phyloP scores from a whole-genome alignment of 1,140 invertebrate species.

The Anoplophora glabripennis region DNA sequence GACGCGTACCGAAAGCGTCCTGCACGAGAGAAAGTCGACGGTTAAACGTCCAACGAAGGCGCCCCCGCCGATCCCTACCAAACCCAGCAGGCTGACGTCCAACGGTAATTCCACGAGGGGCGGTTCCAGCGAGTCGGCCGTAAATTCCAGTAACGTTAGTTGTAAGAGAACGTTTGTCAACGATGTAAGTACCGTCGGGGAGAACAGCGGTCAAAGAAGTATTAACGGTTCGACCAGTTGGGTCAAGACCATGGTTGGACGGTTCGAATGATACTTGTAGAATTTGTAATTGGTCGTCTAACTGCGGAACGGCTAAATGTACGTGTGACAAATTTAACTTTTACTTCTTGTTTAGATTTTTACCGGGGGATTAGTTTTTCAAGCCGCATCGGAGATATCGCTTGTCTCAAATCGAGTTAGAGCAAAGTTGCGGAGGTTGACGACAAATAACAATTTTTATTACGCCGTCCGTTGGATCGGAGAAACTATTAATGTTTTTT shows the following conservation, averaged over 20 bases:
- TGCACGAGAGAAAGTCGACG: slow-evolving; percentile 9
- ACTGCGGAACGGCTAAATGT: too few relatives aligned
- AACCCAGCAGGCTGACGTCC: slow-evolving; percentile 35
- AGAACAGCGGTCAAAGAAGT: slow-evolving; percentile 8
- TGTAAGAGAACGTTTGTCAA: slow-evolving; percentile 11
- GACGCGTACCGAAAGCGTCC: not conserved
- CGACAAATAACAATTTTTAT: too few relatives aligned
- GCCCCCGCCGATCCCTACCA: slow-evolving; percentile 45
- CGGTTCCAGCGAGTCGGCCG: not conserved
- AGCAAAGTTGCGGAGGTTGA: too few relatives aligned
- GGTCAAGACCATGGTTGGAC: slow-evolving; percentile 46
- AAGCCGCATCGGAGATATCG: too few relatives aligned
- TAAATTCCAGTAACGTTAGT: slow-evolving; percentile 7
- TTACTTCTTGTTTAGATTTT: too few relatives aligned
- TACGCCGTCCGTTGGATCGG: too few relatives aligned
- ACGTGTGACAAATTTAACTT: too few relatives aligned
- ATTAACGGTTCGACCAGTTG: slow-evolving; percentile 37
- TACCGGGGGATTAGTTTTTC: too few relatives aligned
- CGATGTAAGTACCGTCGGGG: slow-evolving; percentile 17
- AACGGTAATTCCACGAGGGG: slow-evolving; percentile 4
- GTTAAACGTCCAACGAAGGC: slow-evolving; percentile 40
- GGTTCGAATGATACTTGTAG: slow-evolving; percentile 44
- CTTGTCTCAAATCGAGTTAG: too few relatives aligned
- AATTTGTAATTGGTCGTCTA: too few relatives aligned
- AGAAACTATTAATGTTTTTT: too few relatives aligned